phyloP scores from a whole-genome alignment of 2,797 vertebrate species.

The Phyllotis vaccarum region DNA sequence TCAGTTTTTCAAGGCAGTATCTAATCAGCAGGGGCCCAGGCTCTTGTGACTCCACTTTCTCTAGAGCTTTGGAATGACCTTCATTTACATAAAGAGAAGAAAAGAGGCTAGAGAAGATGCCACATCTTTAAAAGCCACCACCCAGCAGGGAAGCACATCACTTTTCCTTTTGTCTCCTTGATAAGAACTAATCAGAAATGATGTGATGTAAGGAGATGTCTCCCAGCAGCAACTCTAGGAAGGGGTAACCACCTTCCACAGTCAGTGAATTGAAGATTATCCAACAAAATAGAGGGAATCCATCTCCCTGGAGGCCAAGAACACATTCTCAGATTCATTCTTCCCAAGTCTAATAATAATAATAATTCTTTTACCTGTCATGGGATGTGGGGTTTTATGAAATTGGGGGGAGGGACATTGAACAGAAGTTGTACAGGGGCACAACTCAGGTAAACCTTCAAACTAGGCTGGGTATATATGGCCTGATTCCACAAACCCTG shows the following conservation, averaged over 20 bases:
- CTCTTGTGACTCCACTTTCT: not conserved
- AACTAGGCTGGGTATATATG: not conserved
- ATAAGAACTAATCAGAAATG: not conserved
- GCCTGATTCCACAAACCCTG: not conserved
- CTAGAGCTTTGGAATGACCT: not conserved
- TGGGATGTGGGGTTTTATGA: not conserved
- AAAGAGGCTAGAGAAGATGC: not conserved
- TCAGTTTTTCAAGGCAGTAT: not conserved
- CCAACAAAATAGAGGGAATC: not conserved
- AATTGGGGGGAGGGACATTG: not conserved
- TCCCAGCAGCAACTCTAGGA: not conserved
- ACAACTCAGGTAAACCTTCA: not conserved
- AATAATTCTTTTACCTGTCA: constrained; percentile 2
- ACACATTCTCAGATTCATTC: not conserved
- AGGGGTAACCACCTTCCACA: not conserved
- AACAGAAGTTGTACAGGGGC: not conserved
- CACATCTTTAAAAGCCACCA: not conserved
- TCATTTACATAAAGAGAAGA: not conserved
- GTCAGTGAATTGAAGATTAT: not conserved
- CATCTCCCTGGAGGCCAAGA: constrained; percentile 6
- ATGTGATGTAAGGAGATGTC: not conserved
- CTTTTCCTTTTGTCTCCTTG: not conserved
- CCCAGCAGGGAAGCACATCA: not conserved
- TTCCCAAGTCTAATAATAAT: constrained; percentile 20
- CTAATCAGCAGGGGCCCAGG: not conserved